Percentiles rank a stretch among this genome's conserved stretches.
Evolutionary conservation across 2,797 vertebrate species (phyloP).

Genomic region (Lacerta bilineata): DNA sequence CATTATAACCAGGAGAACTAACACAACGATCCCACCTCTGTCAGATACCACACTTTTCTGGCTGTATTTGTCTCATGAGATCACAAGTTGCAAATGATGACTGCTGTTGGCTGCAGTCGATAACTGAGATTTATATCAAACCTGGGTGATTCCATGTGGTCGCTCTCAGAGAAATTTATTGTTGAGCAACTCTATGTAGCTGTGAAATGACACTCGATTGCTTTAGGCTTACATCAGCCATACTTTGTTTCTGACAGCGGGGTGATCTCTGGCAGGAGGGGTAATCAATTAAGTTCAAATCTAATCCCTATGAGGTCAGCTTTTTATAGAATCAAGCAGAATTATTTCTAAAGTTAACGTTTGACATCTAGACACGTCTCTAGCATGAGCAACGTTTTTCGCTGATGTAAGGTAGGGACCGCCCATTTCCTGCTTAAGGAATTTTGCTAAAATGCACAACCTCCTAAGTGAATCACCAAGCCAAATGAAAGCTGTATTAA

Average conservation of each 20-base stretch:
- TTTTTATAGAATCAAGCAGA: not conserved
- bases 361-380: not conserved
- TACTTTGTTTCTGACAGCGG: not conserved
- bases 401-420: not conserved
- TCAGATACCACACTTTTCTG: no score
- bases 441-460: not conserved
- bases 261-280: not conserved
- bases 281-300: not conserved
- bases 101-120: not conserved
- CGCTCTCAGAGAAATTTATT: not conserved
- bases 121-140: not conserved
- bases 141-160: not conserved
- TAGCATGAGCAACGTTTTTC: not conserved
- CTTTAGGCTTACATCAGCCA: not conserved
- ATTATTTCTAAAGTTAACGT: conserved; percentile 6
- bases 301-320: not conserved
- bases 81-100: not conserved
- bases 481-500: not conserved
- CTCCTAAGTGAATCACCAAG: not conserved
- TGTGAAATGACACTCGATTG: not conserved
- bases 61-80: not conserved
- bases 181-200: not conserved
- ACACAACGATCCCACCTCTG: no score
- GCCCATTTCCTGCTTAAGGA: not conserved
- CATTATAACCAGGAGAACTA: no score